Evolutionary conservation across 1,140 invertebrate species (phyloP).

Genomic region (Heliconius hermathena): DNA sequence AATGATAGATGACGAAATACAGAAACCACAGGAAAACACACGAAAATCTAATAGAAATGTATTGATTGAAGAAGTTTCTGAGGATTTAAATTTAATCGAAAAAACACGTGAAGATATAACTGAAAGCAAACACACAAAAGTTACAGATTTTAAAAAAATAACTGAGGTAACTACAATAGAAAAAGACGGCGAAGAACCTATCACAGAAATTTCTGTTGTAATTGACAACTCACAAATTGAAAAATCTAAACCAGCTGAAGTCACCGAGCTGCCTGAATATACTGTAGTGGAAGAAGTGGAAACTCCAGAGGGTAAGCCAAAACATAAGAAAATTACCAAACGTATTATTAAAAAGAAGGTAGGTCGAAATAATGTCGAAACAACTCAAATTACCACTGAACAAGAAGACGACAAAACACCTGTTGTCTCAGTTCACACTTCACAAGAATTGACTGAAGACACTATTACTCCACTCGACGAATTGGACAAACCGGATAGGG

Average conservation of each 20-base stretch:
- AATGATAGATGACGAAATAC: conserved; percentile 63
- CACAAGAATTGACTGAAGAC: conserved; percentile 1
- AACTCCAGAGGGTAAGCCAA: conserved; percentile 57
- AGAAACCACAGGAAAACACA: conserved; percentile 12
- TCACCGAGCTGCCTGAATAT: conserved; percentile 27
- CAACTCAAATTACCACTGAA: conserved; percentile 69
- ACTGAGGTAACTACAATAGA: not conserved
- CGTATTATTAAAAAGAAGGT: conserved; percentile 58
- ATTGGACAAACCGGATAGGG: not conserved
- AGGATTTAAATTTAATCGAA: not conserved
- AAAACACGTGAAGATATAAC: conserved; percentile 5
- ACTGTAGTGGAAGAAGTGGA: not conserved
- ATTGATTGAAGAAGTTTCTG: conserved; percentile 13
- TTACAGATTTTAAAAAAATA: too few species aligned
- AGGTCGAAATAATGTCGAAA: conserved; percentile 53
- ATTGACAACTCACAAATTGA: not conserved
- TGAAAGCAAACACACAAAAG: too few species aligned
- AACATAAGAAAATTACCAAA: conserved; percentile 48
- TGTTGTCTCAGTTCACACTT: conserved; percentile 14
- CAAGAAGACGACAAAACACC: conserved; percentile 57
- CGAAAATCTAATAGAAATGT: not conserved
- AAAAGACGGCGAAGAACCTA: not conserved
- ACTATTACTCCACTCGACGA: not conserved
- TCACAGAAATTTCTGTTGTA: conserved; percentile 40
- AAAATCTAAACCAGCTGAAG: not conserved